Percentiles rank a stretch among this genome's conserved stretches.
Evolutionary conservation across 2,888 invertebrate species (phyloP).

Genomic region (Drosophila antonietae): DNA sequence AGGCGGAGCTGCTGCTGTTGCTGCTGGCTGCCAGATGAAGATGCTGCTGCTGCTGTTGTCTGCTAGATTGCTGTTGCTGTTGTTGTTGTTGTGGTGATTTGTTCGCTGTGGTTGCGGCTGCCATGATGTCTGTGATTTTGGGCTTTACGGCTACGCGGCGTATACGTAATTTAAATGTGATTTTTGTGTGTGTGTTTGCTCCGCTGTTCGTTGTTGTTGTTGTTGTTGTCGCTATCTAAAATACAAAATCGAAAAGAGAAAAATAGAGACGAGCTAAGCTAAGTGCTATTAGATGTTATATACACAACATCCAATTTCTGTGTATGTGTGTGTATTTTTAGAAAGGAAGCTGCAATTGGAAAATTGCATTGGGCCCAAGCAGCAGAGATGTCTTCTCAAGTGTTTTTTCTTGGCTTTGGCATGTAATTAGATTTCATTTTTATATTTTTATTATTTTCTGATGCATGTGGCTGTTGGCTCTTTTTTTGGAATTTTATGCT

Average conservation of each 20-base stretch:
- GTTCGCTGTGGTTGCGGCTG: conserved; percentile 60
- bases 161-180: conserved; percentile 77
- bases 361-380: conserved; percentile 31
- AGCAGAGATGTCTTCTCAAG: conserved; percentile 25
- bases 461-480: conserved; percentile 11
- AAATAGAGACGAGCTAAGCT: conserved; percentile 41
- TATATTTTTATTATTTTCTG: conserved; percentile 51
- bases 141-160: conserved; percentile 52
- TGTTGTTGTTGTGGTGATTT: conserved; percentile 60
- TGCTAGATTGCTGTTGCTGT: conserved; percentile 24
- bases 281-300: conserved; percentile 47
- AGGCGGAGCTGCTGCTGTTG: conserved; percentile 34
- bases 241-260: conserved; percentile 52
- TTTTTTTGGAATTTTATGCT: conserved; percentile 21
- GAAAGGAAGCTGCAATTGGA: conserved; percentile 65
- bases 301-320: conserved; percentile 26
- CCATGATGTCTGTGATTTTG: conserved; percentile 74
- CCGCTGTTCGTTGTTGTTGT: conserved; percentile 10
- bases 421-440: conserved; percentile 65
- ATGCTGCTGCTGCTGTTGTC: conserved; percentile 50
- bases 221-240: conserved; percentile 52
- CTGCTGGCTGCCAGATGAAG: conserved; percentile 55
- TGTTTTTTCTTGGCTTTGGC: conserved; percentile 26
- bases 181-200: conserved; percentile 43
- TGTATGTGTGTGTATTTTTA: conserved; percentile 49